A percentile compares a stretch with the other conserved stretches of the same genome.
phyloP scores from a whole-genome alignment of 2,113 vertebrate genomes.

The Hiodon alosoides region DNA sequence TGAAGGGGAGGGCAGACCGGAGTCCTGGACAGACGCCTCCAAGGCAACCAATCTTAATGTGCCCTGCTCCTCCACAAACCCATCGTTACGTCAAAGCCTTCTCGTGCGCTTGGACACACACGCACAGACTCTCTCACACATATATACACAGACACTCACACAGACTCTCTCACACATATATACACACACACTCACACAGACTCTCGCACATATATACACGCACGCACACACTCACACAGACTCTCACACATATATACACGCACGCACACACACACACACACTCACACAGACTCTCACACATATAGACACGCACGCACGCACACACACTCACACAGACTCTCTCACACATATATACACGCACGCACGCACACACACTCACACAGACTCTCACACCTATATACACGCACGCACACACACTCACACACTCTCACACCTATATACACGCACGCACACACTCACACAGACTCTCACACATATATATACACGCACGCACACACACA shows the following conservation, averaged over 20 bases:
- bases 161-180: not conserved
- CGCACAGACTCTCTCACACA: not conserved
- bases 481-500: too few relatives aligned
- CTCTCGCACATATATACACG: too few relatives aligned
- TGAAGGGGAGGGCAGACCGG: not conserved
- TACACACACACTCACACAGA: too few relatives aligned
- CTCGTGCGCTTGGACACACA: not conserved
- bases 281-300: not conserved
- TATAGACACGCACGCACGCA: not conserved
- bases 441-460: not conserved
- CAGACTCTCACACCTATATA: too few relatives aligned
- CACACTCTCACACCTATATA: too few relatives aligned
- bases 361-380: too few relatives aligned
- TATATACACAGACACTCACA: slow-evolving; percentile 2
- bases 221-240: too few relatives aligned
- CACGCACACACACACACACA: not conserved
- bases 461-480: too few relatives aligned
- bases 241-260: too few relatives aligned
- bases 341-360: too few relatives aligned
- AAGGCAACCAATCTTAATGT: not conserved
- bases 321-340: slow-evolving; percentile 3
- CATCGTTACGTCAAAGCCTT: slow-evolving; percentile 18
- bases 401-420: too few relatives aligned
- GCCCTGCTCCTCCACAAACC: not conserved
- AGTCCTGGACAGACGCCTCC: not conserved